phyloP scores from a whole-genome alignment of 2,113 vertebrate genomes.

The Sander lucioperca region DNA sequence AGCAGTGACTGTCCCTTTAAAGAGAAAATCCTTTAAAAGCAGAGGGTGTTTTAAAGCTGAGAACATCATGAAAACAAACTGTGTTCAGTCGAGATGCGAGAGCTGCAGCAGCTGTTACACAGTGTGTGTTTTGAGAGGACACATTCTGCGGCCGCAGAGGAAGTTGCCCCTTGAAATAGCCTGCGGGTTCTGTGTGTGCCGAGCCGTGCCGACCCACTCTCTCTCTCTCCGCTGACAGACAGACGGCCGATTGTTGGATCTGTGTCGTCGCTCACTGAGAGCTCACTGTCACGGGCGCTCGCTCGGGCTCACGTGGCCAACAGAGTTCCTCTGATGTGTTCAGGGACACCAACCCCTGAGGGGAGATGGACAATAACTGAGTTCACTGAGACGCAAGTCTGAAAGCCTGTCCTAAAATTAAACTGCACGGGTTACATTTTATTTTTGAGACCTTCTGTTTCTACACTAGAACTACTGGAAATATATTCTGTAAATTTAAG shows the following conservation, averaged over 20 bases:
- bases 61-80: background rate
- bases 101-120: conserved; percentile 23
- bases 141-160: conserved; percentile 23
- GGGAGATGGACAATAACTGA: conserved; percentile 17
- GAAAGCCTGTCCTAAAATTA: background rate
- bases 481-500: no score
- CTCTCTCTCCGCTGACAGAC: conserved; percentile 48
- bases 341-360: conserved; percentile 35
- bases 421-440: background rate
- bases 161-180: background rate
- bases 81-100: background rate
- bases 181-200: conserved; percentile 13
- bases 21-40: background rate
- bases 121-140: conserved; percentile 21
- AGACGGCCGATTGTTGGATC: conserved; percentile 71
- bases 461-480: no score
- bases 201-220: conserved; percentile 55
- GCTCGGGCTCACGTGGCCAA: conserved; percentile 53
- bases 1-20: background rate
- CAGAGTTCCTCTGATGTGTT: conserved; percentile 51
- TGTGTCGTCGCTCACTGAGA: conserved; percentile 43
- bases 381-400: background rate
- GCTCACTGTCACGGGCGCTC: conserved; percentile 39
- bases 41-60: background rate
- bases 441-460: background rate